Conservation (phyloP, 2,797 vertebrate species). For the Cichlasoma orientale region DNA sequence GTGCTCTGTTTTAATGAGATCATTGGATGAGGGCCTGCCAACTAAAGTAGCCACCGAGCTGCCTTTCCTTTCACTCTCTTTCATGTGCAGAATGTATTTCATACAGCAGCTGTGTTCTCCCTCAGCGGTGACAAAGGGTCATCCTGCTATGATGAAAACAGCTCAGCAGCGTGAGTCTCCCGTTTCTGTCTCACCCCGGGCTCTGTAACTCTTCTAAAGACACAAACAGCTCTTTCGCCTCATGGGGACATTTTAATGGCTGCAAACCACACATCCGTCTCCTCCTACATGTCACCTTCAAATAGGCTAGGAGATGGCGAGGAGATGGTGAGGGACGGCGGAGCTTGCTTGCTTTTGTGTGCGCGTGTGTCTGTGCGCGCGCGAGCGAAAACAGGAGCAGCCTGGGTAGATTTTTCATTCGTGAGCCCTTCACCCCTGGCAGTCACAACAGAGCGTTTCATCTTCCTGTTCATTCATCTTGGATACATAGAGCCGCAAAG, state of each 20-base stretch:
- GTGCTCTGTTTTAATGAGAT: conserved; percentile 22
- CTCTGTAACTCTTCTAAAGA: conserved; percentile 73
- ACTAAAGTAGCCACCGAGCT: conserved; percentile 37
- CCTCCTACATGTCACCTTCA: conserved; percentile 76
- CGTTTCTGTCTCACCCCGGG: conserved; percentile 64
- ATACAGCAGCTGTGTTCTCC: conserved; percentile 49
- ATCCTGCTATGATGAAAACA: conserved; percentile 70
- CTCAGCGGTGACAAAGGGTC: conserved; percentile 62
- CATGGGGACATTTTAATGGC: conserved; percentile 77
- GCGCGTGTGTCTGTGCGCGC: neutral
- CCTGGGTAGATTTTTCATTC: conserved; percentile 71
- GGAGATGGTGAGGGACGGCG: conserved; percentile 51
- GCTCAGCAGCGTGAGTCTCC: conserved; percentile 60
- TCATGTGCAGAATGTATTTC: conserved; percentile 40
- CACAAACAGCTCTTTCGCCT: conserved; percentile 71
- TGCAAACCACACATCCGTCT: conserved; percentile 75
- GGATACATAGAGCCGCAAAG: conserved; percentile 64
- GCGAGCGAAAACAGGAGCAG: conserved; percentile 47
- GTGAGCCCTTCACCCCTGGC: conserved; percentile 68
- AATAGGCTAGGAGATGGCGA: conserved; percentile 62
- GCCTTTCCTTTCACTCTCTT: conserved; percentile 6
- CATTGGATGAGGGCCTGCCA: conserved; percentile 26
- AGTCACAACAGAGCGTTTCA: conserved; percentile 76
- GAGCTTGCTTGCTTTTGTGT: conserved; percentile 3
- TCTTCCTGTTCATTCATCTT: conserved; percentile 79